Evolutionary conservation across 2,888 invertebrate species (phyloP).

Genomic region (Ormyrus pomaceus): DNA sequence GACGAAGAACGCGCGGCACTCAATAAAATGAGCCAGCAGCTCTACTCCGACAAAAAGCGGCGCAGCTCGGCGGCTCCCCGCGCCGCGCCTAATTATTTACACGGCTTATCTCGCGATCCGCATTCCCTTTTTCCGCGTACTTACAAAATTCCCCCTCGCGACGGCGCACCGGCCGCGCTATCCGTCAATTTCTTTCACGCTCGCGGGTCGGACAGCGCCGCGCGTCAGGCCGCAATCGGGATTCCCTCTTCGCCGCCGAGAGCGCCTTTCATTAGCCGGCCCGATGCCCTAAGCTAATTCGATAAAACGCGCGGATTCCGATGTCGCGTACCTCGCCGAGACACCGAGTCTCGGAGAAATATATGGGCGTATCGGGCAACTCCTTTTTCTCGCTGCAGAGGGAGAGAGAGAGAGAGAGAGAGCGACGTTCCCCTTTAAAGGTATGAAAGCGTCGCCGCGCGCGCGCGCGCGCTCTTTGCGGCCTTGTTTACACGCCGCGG

Average conservation of each 20-base stretch:
- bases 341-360: slow-evolving; percentile 16
- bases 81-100: no score
- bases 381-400: background rate
- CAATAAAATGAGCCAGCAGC: no score
- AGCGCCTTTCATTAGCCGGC: slow-evolving; percentile 70
- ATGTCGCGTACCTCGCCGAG: slow-evolving; percentile 66
- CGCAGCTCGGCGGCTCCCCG: no score
- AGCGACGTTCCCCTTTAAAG: slow-evolving; percentile 25
- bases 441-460: slow-evolving; percentile 1
- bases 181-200: slow-evolving; percentile 36
- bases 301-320: slow-evolving; percentile 71
- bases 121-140: no score
- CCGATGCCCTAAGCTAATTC: slow-evolving; percentile 72
- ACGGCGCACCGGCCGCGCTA: no score
- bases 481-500: slow-evolving; percentile 21
- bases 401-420: no score
- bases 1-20: no score
- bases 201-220: background rate
- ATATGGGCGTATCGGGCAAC: slow-evolving; percentile 31
- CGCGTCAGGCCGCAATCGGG: slow-evolving; percentile 3
- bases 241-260: slow-evolving; percentile 25
- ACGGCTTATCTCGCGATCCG: no score
- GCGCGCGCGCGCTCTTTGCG: background rate
- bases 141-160: no score
- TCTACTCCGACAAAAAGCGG: no score